Percentiles rank a stretch among this genome's conserved stretches.
Conservation (phyloP, 2,888 invertebrate genomes). For the Chloroclysta siterata region DNA sequence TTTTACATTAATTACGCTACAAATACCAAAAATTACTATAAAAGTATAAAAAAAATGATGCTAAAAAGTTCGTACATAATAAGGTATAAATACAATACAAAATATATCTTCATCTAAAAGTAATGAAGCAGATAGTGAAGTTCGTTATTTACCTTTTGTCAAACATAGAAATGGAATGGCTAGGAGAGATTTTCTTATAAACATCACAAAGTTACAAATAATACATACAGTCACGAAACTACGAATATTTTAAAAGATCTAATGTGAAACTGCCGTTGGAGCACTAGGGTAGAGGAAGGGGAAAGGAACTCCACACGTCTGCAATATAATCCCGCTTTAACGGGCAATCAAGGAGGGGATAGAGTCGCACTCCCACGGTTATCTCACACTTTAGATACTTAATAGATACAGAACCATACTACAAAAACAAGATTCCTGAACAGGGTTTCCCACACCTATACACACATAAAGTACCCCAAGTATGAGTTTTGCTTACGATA, state of each 20-base stretch:
- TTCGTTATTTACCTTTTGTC: background rate
- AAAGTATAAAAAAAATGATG: conserved; percentile 1
- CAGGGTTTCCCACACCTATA: background rate
- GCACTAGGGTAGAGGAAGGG: conserved; percentile 24
- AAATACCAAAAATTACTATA: conserved; percentile 3
- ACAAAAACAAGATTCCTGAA: background rate
- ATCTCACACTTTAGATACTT: conserved; percentile 9
- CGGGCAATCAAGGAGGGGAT: conserved; percentile 31
- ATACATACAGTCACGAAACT: background rate
- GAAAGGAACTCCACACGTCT: conserved; percentile 32
- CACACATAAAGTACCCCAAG: too few relatives aligned
- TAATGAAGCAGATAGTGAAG: background rate
- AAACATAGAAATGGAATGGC: background rate
- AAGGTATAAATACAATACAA: background rate
- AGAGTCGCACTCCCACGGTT: conserved; percentile 10
- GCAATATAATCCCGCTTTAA: conserved; percentile 38
- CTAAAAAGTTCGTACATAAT: background rate
- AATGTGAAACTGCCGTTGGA: conserved; percentile 10
- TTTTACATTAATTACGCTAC: background rate
- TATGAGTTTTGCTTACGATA: too few relatives aligned
- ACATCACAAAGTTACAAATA: background rate
- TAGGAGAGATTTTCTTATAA: background rate
- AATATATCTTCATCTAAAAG: conserved; percentile 3
- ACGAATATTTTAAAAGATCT: background rate
- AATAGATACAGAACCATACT: background rate